Evolutionary conservation across 1,140 invertebrate genomes (phyloP), one percentile per base, ranked within the genome.

Genomic region (Mycetomoellerius zeteki): DNA sequence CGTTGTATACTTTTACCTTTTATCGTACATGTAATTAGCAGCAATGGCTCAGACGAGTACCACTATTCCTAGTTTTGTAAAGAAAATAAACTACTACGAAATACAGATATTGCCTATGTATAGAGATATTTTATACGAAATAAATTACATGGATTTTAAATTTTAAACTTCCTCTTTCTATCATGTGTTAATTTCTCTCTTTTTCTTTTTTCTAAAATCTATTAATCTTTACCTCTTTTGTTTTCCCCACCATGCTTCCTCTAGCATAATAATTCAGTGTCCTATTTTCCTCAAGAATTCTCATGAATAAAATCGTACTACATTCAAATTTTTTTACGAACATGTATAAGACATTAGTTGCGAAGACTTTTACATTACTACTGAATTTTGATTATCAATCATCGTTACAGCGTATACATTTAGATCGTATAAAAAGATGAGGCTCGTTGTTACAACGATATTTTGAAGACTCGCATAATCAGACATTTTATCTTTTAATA

Each of bases 91-190:
- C 65, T 93, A 94, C 85, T 85, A 47, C 24, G 87, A 92, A 85
- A 84, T 75, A 93, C 65, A 93, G 76, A 93, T 92, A 90, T 94
- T 86, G 86, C 86, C 87, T 92, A 95, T 93, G 93, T 92, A 94
- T 92, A 94, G 87, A 95, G 90, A 94, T 94, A 95, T 95, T 95
- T 95, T 95, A 95, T 95, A 95, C 91, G 89, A 94, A 95, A 95
- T 94, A 94, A 94, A 95, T 93, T 89, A 92, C 88, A 88, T 89
- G 80, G 89, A 93, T 89, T 87, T 91, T 77, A 89, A 92, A 91
- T 64, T 69, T 85, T 87, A 86, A 30, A 54, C 19, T 58, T 24
- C 33, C 3, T 65, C 14, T 76, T 1, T 37, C 10, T 50, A 30
- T 37, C 5, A 8, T 64, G 10, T 76, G 54, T 64, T 19, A 64